A percentile compares a stretch with the other conserved stretches of the same genome.
Conservation (phyloP, 2,888 invertebrate species). For the Ferrisia virgata region DNA sequence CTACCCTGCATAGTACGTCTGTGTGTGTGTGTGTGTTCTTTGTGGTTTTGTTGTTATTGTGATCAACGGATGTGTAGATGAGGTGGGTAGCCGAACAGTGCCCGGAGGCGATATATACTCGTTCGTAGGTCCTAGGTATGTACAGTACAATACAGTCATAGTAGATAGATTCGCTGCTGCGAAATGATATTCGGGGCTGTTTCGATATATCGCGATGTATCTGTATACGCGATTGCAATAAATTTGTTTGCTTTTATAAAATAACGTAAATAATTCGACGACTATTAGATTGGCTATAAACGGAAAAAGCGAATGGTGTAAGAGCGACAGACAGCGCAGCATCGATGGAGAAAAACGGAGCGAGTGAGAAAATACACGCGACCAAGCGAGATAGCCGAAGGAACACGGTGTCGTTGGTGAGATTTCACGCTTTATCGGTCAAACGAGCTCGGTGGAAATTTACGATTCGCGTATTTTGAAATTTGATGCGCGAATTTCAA, state of each 20-base stretch:
- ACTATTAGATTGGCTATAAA: neutral
- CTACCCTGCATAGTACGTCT: no score
- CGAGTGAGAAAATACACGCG: neutral
- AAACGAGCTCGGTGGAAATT: neutral
- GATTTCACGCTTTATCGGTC: constrained; percentile 17
- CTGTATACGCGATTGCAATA: neutral
- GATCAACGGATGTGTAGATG: no score
- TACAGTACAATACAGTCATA: no score
- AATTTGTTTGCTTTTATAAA: constrained; percentile 9
- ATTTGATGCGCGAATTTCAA: constrained; percentile 9
- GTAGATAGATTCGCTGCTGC: no score
- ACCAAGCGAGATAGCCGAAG: no score
- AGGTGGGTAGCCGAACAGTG: no score
- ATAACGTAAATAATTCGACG: constrained; percentile 9
- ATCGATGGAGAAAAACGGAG: no score
- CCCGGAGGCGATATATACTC: no score
- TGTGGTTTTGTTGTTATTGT: no score
- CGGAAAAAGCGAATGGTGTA: neutral
- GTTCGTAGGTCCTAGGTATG: no score
- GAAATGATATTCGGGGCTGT: constrained; percentile 8
- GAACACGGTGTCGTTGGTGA: neutral
- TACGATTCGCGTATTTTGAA: constrained; percentile 9
- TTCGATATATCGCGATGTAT: neutral
- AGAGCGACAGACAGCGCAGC: no score
- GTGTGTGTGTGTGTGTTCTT: no score